Conservation (phyloP, 2,888 invertebrate species). For the Augochlorella aurata region DNA sequence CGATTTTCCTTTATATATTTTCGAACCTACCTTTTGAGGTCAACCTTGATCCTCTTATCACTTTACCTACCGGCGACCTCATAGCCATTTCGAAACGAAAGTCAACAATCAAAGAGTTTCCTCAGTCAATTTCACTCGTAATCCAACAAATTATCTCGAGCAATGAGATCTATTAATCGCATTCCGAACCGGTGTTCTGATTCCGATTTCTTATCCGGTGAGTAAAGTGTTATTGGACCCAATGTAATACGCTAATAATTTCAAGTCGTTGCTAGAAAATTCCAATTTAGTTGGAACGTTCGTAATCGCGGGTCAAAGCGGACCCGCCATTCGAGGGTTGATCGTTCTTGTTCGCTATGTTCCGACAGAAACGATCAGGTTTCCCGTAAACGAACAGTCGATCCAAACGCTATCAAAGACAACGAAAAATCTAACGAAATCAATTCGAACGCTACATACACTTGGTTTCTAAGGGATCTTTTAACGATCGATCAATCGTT, state of each 20-base stretch:
- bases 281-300: not conserved
- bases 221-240: no score
- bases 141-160: not conserved
- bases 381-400: no score
- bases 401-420: not conserved
- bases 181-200: not conserved
- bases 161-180: not conserved
- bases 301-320: not conserved
- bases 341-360: not conserved
- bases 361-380: not conserved
- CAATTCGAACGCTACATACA: not conserved
- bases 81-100: not conserved
- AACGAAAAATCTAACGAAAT: not conserved
- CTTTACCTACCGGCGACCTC: not conserved
- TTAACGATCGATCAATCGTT: slow-evolving; percentile 17
- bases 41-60: not conserved
- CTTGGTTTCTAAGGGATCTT: not conserved
- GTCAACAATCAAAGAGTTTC: not conserved
- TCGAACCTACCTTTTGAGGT: not conserved
- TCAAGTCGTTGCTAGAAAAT: not conserved
- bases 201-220: no score
- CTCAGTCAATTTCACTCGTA: not conserved
- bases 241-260: not conserved
- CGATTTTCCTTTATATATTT: not conserved
- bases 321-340: not conserved